Evolutionary conservation across 2,113 vertebrate species (phyloP).

Genomic region (Ovibos moschatus): DNA sequence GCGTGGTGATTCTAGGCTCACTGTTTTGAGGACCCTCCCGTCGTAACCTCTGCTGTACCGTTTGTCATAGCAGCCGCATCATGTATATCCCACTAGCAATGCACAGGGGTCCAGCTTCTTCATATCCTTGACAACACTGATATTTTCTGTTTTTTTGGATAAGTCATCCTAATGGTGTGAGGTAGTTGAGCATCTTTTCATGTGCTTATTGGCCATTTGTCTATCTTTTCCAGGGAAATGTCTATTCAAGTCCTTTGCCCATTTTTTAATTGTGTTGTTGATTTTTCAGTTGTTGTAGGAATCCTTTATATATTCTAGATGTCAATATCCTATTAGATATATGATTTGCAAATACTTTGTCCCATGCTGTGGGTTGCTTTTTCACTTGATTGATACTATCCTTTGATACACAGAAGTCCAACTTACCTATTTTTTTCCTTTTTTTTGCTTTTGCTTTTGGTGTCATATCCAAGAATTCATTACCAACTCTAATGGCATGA

Average conservation of each 20-base stretch:
- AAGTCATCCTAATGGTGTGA: background rate
- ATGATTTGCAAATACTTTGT: background rate
- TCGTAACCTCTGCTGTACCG: background rate
- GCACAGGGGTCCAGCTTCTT: background rate
- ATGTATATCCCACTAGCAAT: background rate
- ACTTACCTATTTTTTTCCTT: background rate
- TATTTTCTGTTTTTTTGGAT: background rate
- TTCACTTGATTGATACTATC: background rate
- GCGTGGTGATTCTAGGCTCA: background rate
- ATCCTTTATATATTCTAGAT: background rate
- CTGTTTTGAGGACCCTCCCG: background rate
- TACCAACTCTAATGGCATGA: background rate
- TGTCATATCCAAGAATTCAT: background rate
- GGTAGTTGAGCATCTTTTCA: background rate
- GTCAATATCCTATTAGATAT: background rate
- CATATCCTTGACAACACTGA: background rate
- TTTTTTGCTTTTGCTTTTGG: background rate
- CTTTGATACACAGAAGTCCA: background rate
- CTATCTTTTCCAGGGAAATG: background rate
- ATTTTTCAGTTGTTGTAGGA: background rate
- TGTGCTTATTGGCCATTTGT: background rate
- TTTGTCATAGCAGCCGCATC: background rate
- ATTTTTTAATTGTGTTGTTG: background rate
- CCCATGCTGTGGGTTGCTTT: background rate
- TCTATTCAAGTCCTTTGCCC: background rate